Evolutionary conservation across 2,888 invertebrate genomes (phyloP).

Genomic region (Chamaedrilus cognettii): DNA sequence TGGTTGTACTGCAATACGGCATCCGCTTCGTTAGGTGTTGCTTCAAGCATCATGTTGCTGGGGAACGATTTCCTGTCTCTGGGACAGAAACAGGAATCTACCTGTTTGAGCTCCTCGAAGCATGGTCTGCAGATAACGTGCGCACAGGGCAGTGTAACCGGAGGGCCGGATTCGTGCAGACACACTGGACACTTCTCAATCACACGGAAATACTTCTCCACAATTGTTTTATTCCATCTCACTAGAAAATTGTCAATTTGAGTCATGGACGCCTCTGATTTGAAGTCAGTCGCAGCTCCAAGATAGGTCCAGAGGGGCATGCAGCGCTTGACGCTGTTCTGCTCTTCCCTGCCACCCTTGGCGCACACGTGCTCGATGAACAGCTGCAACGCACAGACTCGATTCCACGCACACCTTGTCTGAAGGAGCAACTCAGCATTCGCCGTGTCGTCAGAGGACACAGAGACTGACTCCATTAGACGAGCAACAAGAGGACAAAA

Average conservation of each 20-base stretch:
- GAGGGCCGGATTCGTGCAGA: conserved; percentile 40
- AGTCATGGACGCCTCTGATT: conserved; percentile 39
- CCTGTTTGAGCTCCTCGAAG: conserved; percentile 35
- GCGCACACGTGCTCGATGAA: conserved; percentile 47
- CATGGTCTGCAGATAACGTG: conserved; percentile 46
- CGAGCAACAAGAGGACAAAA: conserved; percentile 37
- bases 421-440: no score
- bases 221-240: conserved; percentile 40
- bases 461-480: conserved; percentile 8
- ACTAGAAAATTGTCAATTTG: conserved; percentile 45
- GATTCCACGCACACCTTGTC: conserved; percentile 47
- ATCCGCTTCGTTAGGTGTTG: no score
- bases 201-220: conserved; percentile 26
- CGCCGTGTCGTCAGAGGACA: no score
- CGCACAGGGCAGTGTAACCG: conserved; percentile 46
- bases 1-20: conserved; percentile 17
- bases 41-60: no score
- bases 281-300: conserved; percentile 42
- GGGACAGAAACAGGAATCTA: conserved; percentile 4
- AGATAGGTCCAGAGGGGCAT: conserved; percentile 46
- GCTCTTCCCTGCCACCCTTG: conserved; percentile 28
- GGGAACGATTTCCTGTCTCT: no score
- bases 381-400: conserved; percentile 43
- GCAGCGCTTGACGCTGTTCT: conserved; percentile 33
- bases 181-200: conserved; percentile 37